Base-by-base conservation (phyloP, 2,797 vertebrate genomes). In the Pogoniulus pusillus region DNA sequence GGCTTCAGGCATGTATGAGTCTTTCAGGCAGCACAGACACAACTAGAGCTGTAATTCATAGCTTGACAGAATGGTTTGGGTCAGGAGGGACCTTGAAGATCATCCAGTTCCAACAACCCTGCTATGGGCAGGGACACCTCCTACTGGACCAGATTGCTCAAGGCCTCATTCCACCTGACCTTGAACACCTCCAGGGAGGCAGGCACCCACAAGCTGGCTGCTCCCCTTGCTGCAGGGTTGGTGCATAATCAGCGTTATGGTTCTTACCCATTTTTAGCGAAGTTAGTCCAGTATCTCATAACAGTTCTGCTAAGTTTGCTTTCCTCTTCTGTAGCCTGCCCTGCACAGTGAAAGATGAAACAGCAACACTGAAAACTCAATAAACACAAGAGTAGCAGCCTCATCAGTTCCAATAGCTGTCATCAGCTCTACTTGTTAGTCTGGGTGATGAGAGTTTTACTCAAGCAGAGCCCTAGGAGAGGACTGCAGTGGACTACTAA, bases 231-330 rank as follows among this genome's bases (percentile, higher is more conserved):
- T 49, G 47, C 47, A 24, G 47, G 45, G 47, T 24, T 24, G 47
- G 47, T 49, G 47, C 47, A 23, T 24, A 49, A 24, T 23, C 66
- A 85, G 63, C 47, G 34, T 34, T 37, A 32, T 12, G 54, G 71
- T 63, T 95, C 97, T 98, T 84, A 98, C 98, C 98, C 98, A 43
- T 90, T 97, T 59, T 96, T 97, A 66, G 96, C 96, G 95, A 98
- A 98, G 88, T 98, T 98, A 68, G 95, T 97, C 98, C 98, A 99
- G 95, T 98, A 98, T 75, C 90, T 77, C 98, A 98, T 99, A 85
- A 98, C 89, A 15, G 92, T 98, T 90, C 94, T 97, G 90, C 98
- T 98, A 16, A 98, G 82, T 17, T 86, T 73, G 19, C 96, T 87
- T 94, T 98, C 98, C 32, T 98, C 97, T 70, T 96, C 65, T 26